Evolutionary conservation across 2,888 invertebrate species (phyloP), one percentile per base, ranked within the genome.

Genomic region (Tetragnatha montana): DNA sequence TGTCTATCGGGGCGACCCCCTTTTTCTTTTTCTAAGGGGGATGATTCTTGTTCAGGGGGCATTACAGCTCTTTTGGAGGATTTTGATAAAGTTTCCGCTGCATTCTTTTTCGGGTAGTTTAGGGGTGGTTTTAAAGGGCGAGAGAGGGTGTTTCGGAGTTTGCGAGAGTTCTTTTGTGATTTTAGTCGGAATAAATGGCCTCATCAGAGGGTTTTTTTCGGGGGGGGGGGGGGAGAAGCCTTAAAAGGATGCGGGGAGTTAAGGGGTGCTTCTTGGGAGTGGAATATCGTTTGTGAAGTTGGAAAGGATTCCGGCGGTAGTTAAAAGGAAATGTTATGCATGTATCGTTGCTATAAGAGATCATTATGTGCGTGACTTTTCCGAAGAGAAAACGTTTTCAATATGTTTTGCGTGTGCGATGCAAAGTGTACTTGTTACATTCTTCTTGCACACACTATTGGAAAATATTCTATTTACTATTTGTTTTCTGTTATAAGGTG

Each of bases 1-100:
- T 80, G 80, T 74, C 86, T 71, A 50, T 86, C 79, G 68, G n/a
- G 73, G 80, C 86, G 86, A 86, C 80, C 80, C 80, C 80, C 19
- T 80, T 74, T 80, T 68, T 73, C 68, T 83, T 51, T 35, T 19
- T 80, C 47, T 80, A 35, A 35, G 4, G 21, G 14, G 22, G 7
- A n/a, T 49, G 17, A 60, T 69, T 80, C 51, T 80, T 74, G 35
- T 75, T 74, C 68, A 35, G 83, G 10, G 68, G 19, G 60, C 21
- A 35, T 19, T 78, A 49, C 17, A 21, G 60, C 19, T 3, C 60
- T 79, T n/a, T 79, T 51, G 19, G 8, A 79, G 19, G 14, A 19
- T 79, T 74, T 60, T 60, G 60, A 60, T 60, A 60, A 60, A 60
- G 60, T 60, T 60, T 17, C 10, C 17, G 60, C 6, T 60, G 60